Evolutionary conservation across 2,113 vertebrate species (phyloP).

Genomic region (Nibea albiflora): DNA sequence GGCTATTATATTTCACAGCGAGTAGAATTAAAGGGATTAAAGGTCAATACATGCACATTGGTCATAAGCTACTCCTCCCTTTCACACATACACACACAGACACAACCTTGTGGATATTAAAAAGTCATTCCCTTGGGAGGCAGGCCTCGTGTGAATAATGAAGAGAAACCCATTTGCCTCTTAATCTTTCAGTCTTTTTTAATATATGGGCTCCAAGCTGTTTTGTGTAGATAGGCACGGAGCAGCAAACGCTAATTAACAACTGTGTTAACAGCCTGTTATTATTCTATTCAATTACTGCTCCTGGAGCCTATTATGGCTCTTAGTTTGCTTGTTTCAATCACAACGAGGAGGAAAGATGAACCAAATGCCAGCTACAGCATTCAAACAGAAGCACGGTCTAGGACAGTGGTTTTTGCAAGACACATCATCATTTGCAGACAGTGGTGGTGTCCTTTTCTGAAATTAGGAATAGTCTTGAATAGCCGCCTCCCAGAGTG

Average conservation of each 20-base stretch:
- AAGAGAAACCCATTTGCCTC: slow-evolving; percentile 54
- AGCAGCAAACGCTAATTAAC: slow-evolving; percentile 79
- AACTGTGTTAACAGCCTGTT: slow-evolving; percentile 76
- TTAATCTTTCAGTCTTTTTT: slow-evolving; percentile 60
- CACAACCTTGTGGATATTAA: slow-evolving; percentile 33
- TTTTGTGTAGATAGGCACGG: slow-evolving; percentile 78
- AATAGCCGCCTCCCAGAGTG: neutral
- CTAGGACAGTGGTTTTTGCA: neutral
- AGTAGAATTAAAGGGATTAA: slow-evolving; percentile 14
- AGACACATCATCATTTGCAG: slow-evolving; percentile 5
- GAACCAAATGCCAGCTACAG: slow-evolving; percentile 34
- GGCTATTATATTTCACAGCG: neutral
- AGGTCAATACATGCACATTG: slow-evolving; percentile 13
- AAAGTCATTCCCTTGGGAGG: slow-evolving; percentile 44
- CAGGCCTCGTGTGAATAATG: slow-evolving; percentile 45
- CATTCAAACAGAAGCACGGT: slow-evolving; percentile 17
- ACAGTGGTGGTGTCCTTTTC: neutral
- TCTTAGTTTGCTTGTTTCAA: slow-evolving; percentile 67
- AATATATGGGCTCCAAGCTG: slow-evolving; percentile 75
- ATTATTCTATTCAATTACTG: slow-evolving; percentile 81
- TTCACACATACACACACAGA: slow-evolving; percentile 15
- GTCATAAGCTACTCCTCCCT: neutral
- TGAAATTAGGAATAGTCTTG: neutral
- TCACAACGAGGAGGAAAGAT: slow-evolving; percentile 51
- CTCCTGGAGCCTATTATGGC: slow-evolving; percentile 73